A percentile compares a stretch with the other conserved stretches of the same genome.
phyloP scores from a whole-genome alignment of 2,797 vertebrate species.

The Meda fulgida region DNA sequence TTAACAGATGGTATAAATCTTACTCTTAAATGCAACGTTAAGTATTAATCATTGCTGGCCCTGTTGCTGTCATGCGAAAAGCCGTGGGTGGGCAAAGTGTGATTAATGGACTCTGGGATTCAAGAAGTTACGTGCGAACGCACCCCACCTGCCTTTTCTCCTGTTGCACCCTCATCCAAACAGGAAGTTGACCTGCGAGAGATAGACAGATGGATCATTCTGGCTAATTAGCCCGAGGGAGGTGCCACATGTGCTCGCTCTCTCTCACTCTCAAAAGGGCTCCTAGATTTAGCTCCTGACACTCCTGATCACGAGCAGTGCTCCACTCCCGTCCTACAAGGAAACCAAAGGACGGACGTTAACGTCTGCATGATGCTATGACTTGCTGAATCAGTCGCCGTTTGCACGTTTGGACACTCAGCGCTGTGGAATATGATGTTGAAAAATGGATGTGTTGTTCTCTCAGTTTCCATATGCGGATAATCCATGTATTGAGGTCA shows the following conservation, averaged over 20 bases:
- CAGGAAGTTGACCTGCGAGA: slow-evolving; percentile 65
- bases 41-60: slow-evolving; percentile 84
- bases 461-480: not conserved
- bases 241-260: slow-evolving; percentile 27
- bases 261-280: slow-evolving; percentile 48
- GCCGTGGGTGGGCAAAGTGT: slow-evolving; percentile 76
- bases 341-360: slow-evolving; percentile 9
- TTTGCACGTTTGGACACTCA: not conserved
- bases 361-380: not conserved
- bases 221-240: slow-evolving; percentile 61
- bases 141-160: slow-evolving; percentile 57
- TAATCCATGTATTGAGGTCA: not conserved
- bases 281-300: slow-evolving; percentile 31
- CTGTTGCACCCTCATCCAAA: slow-evolving; percentile 61
- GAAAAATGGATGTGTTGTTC: slow-evolving; percentile 8
- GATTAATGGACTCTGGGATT: slow-evolving; percentile 81
- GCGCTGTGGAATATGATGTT: not conserved
- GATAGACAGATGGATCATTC: slow-evolving; percentile 64
- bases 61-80: slow-evolving; percentile 77
- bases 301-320: not conserved
- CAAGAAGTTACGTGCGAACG: slow-evolving; percentile 67
- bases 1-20: slow-evolving; percentile 87
- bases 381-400: slow-evolving; percentile 10
- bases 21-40: slow-evolving; percentile 84
- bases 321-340: not conserved